Percentiles rank a stretch among this genome's conserved stretches.
phyloP scores from a whole-genome alignment of 2,797 vertebrate genomes.

The Ficedula albicollis region DNA sequence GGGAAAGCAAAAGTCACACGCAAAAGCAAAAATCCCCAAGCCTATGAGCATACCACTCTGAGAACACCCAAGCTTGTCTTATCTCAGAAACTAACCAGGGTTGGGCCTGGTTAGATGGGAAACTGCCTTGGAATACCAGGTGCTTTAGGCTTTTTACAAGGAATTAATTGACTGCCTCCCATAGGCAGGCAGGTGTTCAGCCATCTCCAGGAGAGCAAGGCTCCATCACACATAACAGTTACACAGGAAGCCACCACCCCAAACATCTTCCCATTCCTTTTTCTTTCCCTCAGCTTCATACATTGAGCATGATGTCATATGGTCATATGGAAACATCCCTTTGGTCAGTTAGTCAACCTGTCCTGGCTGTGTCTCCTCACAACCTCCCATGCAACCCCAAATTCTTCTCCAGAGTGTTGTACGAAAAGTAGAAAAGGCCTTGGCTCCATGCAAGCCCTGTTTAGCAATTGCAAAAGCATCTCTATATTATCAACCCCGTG shows the following conservation, averaged over 20 bases:
- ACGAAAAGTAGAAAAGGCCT: background rate
- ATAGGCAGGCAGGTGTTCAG: background rate
- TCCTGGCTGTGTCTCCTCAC: background rate
- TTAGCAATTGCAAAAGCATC: background rate
- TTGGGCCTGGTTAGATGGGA: background rate
- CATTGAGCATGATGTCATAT: background rate
- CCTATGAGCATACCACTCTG: background rate
- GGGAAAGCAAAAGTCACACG: background rate
- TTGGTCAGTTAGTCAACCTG: background rate
- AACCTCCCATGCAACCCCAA: background rate
- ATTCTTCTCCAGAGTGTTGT: background rate
- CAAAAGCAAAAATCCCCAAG: background rate
- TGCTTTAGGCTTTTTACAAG: background rate
- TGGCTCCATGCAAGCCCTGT: background rate
- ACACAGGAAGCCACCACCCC: background rate
- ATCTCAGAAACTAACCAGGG: background rate
- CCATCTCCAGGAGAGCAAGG: background rate
- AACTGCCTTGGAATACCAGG: background rate
- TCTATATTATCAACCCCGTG: background rate
- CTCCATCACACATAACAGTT: background rate
- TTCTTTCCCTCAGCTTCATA: background rate
- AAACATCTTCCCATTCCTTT: background rate
- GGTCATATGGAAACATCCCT: background rate
- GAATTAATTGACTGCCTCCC: background rate
- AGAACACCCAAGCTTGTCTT: background rate